Conservation (phyloP, 2,113 vertebrate species). For the Ameiurus melas region DNA sequence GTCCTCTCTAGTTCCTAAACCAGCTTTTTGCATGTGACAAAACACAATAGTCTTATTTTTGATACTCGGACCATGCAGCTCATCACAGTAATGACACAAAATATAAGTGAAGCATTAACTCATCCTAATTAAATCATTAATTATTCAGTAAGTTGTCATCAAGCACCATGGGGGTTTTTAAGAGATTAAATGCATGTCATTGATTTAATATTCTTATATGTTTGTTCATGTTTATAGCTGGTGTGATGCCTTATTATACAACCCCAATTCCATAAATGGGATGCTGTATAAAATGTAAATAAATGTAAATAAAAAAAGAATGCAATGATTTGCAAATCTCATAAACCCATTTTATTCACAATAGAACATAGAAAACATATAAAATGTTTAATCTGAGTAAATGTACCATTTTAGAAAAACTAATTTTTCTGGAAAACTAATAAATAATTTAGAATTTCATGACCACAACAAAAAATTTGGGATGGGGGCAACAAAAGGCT, state of each 20-base stretch:
- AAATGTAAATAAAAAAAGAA: too few relatives aligned
- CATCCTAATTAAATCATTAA: not conserved
- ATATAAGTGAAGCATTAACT: not conserved
- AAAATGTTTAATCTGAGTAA: too few relatives aligned
- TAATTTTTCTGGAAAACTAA: too few relatives aligned
- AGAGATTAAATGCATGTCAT: not conserved
- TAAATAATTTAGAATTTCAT: too few relatives aligned
- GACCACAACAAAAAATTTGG: too few relatives aligned
- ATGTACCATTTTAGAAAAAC: too few relatives aligned
- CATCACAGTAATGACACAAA: not conserved
- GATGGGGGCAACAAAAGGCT: too few relatives aligned
- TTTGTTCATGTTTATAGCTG: not conserved
- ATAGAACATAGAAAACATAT: too few relatives aligned
- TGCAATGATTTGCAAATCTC: too few relatives aligned
- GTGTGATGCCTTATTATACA: not conserved
- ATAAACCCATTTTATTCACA: too few relatives aligned
- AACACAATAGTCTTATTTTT: conserved; percentile 12
- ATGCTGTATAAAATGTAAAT: too few relatives aligned
- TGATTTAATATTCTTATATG: not conserved
- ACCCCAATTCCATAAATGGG: too few relatives aligned
- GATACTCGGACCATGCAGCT: not conserved
- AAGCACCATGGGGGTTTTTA: not conserved
- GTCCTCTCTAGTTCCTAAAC: not conserved
- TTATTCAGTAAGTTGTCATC: not conserved
- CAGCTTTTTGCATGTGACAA: conserved; percentile 9